Conservation (phyloP, 2,797 vertebrate genomes). For the Gorsachius magnificus region DNA sequence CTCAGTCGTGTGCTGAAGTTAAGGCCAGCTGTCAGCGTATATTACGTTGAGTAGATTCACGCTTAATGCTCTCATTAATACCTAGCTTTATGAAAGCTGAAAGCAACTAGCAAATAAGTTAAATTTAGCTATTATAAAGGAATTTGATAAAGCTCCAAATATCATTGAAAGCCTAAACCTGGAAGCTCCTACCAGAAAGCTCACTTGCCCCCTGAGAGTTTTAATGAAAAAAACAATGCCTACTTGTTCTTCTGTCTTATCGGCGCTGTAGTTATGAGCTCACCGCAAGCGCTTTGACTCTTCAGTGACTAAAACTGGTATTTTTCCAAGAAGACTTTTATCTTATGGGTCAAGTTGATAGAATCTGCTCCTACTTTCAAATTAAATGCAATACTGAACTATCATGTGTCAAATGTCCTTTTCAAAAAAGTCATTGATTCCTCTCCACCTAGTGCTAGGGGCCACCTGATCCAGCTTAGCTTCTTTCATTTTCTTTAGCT, state of each 20-base stretch:
- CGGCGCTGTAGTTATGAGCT: neutral
- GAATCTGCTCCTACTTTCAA: neutral
- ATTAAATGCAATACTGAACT: neutral
- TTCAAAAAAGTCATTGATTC: neutral
- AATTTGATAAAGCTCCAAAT: constrained; percentile 27
- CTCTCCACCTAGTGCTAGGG: neutral
- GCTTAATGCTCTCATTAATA: constrained; percentile 60
- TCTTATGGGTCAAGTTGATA: neutral
- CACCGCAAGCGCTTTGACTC: neutral
- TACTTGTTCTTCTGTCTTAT: neutral
- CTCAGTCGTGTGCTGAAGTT: constrained; percentile 28
- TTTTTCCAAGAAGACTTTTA: neutral
- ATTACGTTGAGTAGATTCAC: constrained; percentile 58
- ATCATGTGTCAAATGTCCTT: fast-evolving
- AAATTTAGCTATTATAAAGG: constrained; percentile 32
- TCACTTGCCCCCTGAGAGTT: neutral
- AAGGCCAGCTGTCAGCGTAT: constrained; percentile 54
- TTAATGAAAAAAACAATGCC: neutral
- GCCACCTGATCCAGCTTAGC: neutral
- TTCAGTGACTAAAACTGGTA: neutral
- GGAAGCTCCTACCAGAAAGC: neutral
- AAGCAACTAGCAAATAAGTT: constrained; percentile 40
- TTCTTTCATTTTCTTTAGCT: neutral
- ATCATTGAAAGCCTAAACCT: constrained; percentile 10
- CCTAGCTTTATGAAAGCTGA: constrained; percentile 54